Evolutionary conservation across 2,888 invertebrate genomes (phyloP), one percentile per base, ranked within the genome.

Genomic region (Pemphredon lugubris): DNA sequence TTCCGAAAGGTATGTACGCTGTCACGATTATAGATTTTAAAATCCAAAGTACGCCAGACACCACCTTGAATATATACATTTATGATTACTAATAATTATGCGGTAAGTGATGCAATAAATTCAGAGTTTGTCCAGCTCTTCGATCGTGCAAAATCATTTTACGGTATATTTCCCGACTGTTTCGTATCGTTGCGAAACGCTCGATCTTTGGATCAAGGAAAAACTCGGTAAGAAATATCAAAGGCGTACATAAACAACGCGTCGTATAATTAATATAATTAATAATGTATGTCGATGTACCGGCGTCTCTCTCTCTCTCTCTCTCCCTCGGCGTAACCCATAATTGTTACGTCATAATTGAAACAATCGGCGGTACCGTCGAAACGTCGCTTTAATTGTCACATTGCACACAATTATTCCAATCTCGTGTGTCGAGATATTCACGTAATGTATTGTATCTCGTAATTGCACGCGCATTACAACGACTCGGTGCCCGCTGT

Each of bases 311-410:
- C 5, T 4, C 6, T n/a, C n/a, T n/a, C n/a, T n/a, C n/a, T n/a
- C n/a, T n/a, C n/a, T n/a, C 26, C 9, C n/a, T 20, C 4, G 20
- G 11, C 6, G 40, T 40, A 20, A 54, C 50, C 11, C 18, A 18
- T 44, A 40, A 53, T 50, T 34, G 74, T 71, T 74, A 40, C 68
- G 40, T 77, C 74, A 61, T 45, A 45, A 77, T 39, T 21, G 51
- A 60, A 65, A 65, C 21, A 68, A 47, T 60, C 44, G 50, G 16
- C 18, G 57, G 40, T 39, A 42, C 42, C 34, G 39, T 11, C 32
- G 11, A 20, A 21, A 45, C 39, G 32, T 34, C 44, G 23, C 7
- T 57, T 61, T 70, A 78, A 73, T 70, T 73, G 50, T 61, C 66
- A 69, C 63, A 40, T 64, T 65, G 44, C 54, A 47, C 45, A 21